Evolutionary conservation across 2,888 invertebrate species (phyloP), one percentile per base, ranked within the genome.

Genomic region (Drosophila gaucha): DNA sequence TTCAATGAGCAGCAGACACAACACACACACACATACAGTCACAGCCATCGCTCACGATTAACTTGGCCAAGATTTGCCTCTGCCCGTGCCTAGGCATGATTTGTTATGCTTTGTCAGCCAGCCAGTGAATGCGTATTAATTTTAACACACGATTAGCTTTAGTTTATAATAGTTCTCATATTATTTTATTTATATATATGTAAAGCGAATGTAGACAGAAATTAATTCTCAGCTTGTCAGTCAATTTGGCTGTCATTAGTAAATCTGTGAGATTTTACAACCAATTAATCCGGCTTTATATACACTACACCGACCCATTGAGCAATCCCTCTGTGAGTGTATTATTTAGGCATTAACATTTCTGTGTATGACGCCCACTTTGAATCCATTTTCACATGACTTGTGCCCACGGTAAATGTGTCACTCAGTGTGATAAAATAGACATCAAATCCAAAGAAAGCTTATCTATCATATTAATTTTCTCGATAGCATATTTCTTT

Each of bases 111-210:
- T 78, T 87, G 83, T 87, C 82, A 60, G 47, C 14, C 63, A 56
- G 55, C 8, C 58, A 46, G 50, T 67, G 72, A 67, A 67, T 67
- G 62, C 84, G 80, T 84, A 77, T 83, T 83, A 74, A 88, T 87
- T 82, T 83, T 70, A 77, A 56, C 80, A 86, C 88, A 88, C 88
- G 83, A 84, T 86, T 87, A 79, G 59, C 64, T 79, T 70, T 68
- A 57, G 80, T 56, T 84, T 55, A 62, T 67, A 62, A 60, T 72
- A 33, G 43, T 46, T 39, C 63, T 33, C 33, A 44, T 38, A 59
- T 50, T 51, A 18, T 57, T 10, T 16, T 12, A 24, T 24, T 39
- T 55, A 18, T 39, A 10, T 35, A 12, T 24, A 49, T 46, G 41
- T 28, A 28, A 57, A 43, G 35, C 26, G n/a, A 28, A 46, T 46